phyloP scores from a whole-genome alignment of 1,140 invertebrate genomes.

The Listronotus bonariensis region DNA sequence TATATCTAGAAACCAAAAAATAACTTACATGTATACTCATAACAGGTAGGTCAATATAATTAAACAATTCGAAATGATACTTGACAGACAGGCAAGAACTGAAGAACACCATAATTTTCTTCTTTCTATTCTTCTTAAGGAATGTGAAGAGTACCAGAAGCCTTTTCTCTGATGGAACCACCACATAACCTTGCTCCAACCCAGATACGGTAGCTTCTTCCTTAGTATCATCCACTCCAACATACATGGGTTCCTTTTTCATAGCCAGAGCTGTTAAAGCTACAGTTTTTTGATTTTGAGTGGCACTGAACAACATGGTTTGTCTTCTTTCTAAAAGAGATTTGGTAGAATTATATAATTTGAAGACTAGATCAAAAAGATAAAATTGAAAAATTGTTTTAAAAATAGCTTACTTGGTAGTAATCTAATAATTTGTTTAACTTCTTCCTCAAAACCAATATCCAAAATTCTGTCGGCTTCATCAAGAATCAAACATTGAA shows the following conservation, averaged over 20 bases:
- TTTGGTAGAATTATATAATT: neutral
- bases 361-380: neutral
- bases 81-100: slow-evolving; percentile 98
- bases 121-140: slow-evolving; percentile 94
- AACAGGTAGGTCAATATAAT: slow-evolving; percentile 97
- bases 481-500: slow-evolving; percentile 97
- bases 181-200: slow-evolving; percentile 93
- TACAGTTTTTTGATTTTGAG: slow-evolving; percentile 92
- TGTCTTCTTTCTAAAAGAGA: slow-evolving; percentile 82
- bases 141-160: slow-evolving; percentile 99
- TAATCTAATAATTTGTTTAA: slow-evolving; percentile 94
- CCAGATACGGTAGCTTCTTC: slow-evolving; percentile 89
- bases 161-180: slow-evolving; percentile 94
- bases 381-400: neutral
- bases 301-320: slow-evolving; percentile 99
- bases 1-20: too few species aligned
- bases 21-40: slow-evolving; percentile 94
- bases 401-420: slow-evolving; percentile 85
- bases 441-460: slow-evolving; percentile 98
- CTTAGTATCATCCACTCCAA: slow-evolving; percentile 91
- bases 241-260: slow-evolving; percentile 93
- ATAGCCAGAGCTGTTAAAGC: slow-evolving; percentile 87
- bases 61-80: slow-evolving; percentile 94
- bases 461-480: slow-evolving; percentile 98
- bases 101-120: slow-evolving; percentile 99